Base-by-base conservation (phyloP, 2,113 vertebrate species). In the Xiphophorus couchianus region DNA sequence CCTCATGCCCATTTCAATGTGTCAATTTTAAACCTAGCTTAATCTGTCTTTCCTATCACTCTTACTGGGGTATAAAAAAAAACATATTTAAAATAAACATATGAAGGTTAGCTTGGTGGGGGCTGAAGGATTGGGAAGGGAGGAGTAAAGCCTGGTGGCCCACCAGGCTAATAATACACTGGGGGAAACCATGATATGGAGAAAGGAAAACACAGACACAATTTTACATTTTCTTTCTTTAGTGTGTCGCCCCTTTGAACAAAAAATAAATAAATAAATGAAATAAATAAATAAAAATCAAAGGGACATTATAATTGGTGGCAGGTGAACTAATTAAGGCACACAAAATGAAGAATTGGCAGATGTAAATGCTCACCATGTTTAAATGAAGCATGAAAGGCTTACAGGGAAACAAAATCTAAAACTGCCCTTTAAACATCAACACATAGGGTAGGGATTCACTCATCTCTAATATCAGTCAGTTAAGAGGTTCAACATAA, bases 321-420 rank as follows among this genome's bases (percentile, higher is more conserved):
- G 86, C 73, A 85, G 83, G 87, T 86, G 90, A 89, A 88, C 73
- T 88, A 88, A 93, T 86, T 90, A 86, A 92, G 84, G 77, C 44
- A 73, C 80, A 80, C 73, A 77, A 85, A 68, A 80, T 77, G 64
- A 67, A 91, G 79, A 74, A 85, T 58, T 66, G 73, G 72, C 85
- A 81, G 73, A 78, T 39, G 81, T 76, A 75, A 25, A 86, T 74
- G 76, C 29, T 62, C 14, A 33, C 10, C 15, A 4, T 62, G 27
- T 67, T 66, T 63, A 61, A 76, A 82, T 62, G 28, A 44, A 42
- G 35, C 63, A 11, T 15, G 51, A 76, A 25, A 39, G 63, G 76
- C 28, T 62, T 30, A 22, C 25, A 66, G 12, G 71, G 7, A 4
- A 66, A 78, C n/a, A 27, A 66, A 62, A 37, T 37, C 60, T 77